Conservation (phyloP, 2,113 vertebrate genomes). For the Penelope pileata region DNA sequence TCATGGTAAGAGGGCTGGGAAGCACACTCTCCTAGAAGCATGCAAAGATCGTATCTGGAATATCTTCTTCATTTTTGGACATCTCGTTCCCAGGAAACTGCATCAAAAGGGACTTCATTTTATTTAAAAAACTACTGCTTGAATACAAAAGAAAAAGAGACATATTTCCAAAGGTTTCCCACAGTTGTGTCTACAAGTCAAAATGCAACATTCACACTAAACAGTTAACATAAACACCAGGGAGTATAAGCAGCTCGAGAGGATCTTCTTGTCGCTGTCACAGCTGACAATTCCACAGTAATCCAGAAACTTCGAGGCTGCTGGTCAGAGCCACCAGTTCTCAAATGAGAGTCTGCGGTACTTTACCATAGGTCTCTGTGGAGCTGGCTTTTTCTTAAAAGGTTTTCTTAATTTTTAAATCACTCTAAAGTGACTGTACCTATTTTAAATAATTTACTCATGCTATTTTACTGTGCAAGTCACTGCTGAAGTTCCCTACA, state of each 20-base stretch:
- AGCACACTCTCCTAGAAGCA: background rate
- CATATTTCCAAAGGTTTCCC: background rate
- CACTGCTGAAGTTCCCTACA: background rate
- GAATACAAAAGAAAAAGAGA: background rate
- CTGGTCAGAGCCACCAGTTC: background rate
- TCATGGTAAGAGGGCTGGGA: background rate
- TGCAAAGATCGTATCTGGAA: background rate
- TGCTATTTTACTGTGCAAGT: background rate
- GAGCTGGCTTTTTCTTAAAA: constrained; percentile 15
- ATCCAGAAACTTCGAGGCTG: background rate
- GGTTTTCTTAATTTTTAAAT: constrained; percentile 42
- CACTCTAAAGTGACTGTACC: constrained; percentile 5
- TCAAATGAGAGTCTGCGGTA: background rate
- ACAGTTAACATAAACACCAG: background rate
- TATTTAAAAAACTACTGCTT: background rate
- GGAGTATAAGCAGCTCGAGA: background rate
- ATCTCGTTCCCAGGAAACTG: background rate
- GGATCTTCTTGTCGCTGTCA: background rate
- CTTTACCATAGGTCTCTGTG: background rate
- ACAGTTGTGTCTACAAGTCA: background rate
- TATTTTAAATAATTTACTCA: constrained; percentile 48
- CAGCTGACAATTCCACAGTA: background rate
- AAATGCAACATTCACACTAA: background rate
- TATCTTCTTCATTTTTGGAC: background rate
- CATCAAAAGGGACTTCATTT: background rate